phyloP scores from a whole-genome alignment of 2,113 vertebrate genomes.

The Nibea albiflora region DNA sequence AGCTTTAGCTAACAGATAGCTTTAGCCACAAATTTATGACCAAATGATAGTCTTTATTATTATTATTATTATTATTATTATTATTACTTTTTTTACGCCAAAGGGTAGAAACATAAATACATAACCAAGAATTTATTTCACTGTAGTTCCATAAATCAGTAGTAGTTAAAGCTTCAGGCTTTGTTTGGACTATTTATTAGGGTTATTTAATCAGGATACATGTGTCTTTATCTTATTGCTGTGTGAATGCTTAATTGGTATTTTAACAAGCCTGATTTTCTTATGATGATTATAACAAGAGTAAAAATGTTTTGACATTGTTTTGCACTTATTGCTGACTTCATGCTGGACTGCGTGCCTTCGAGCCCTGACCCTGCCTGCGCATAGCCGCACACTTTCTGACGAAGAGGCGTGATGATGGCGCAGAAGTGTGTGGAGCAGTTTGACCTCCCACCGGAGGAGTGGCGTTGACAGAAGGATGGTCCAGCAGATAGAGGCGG shows the following conservation, averaged over 20 bases:
- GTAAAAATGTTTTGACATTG: not conserved
- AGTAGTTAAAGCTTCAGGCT: not conserved
- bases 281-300: not conserved
- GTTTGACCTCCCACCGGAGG: constrained; percentile 78
- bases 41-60: not conserved
- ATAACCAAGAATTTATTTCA: not conserved
- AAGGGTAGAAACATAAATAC: not conserved
- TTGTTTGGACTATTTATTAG: not conserved
- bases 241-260: not conserved
- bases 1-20: not conserved
- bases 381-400: not conserved
- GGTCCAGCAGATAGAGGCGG: constrained; percentile 73
- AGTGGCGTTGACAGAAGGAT: constrained; percentile 79
- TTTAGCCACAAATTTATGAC: not conserved
- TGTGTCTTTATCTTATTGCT: too few species aligned
- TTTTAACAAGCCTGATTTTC: not conserved
- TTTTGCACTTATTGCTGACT: not conserved
- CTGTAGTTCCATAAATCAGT: not conserved
- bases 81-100: not conserved
- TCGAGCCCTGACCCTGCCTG: not conserved
- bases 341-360: not conserved
- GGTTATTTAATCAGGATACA: not conserved
- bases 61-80: too few species aligned
- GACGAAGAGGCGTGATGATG: not conserved
- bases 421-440: constrained; percentile 14